phyloP scores from a whole-genome alignment of 1,140 invertebrate species.

The Archivesica marissinica region DNA sequence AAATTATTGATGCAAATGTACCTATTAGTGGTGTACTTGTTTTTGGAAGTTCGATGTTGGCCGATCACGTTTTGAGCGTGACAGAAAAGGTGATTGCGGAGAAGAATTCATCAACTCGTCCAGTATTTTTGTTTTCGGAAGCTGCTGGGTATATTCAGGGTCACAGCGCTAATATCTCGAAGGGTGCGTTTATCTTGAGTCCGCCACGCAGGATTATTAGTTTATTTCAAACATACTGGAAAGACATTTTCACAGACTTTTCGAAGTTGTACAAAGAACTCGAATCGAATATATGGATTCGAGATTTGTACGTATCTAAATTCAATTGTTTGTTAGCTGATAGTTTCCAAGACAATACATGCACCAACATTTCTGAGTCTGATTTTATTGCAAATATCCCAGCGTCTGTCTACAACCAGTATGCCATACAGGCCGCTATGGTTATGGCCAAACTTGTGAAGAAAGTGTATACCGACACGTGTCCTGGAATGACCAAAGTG shows the following conservation, averaged over 20 bases:
- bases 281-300: background rate
- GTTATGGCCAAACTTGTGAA: background rate
- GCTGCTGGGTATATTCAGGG: conserved; percentile 22
- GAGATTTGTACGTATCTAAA: background rate
- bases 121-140: conserved; percentile 46
- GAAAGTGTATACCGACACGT: background rate
- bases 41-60: conserved; percentile 30
- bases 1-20: background rate
- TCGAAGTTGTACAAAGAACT: conserved; percentile 3
- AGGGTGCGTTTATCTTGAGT: conserved; percentile 47
- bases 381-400: background rate
- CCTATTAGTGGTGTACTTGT: conserved; percentile 44
- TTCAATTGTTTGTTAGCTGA: conserved; percentile 5
- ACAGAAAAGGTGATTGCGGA: background rate
- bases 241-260: background rate
- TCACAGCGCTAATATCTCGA: background rate
- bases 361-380: background rate
- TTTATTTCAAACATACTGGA: conserved; percentile 31
- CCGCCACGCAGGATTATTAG: conserved; percentile 22
- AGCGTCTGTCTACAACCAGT: conserved; percentile 34
- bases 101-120: background rate
- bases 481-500: background rate
- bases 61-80: background rate
- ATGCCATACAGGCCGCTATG: conserved; percentile 47
- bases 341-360: background rate